Evolutionary conservation across 2,888 invertebrate species (phyloP), one percentile per base, ranked within the genome.

Genomic region (Pseudoips prasinana): DNA sequence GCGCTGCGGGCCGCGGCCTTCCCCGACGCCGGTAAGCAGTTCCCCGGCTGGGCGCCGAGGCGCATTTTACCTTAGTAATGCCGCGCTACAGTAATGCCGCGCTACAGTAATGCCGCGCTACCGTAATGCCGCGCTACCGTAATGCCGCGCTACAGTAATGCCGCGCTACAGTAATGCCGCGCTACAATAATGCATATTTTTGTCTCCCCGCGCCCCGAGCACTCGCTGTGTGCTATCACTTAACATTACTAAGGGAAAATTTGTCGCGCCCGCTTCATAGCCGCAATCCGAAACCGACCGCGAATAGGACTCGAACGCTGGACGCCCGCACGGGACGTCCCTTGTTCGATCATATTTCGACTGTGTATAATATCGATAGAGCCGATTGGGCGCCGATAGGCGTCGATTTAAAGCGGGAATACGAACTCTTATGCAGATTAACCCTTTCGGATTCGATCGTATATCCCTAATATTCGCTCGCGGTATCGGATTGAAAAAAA

Each of bases 191-290:
- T 85, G 85, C 86, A 84, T 86, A 84, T 85, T 83, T 81, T 82
- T 67, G 72, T 78, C 82, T 80, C 78, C 54, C 31, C 45, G 22
- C 56, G 51, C 39, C 40, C 46, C 49, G 53, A 53, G 49, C 54
- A 51, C 45, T 57, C 43, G 39, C 44, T 43, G 37, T 56, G 52
- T 51, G 44, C 57, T 46, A 47, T 64, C 65, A 61, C 64, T 58
- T 70, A 64, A 79, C 85, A 86, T 86, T 88, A 87, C 87, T 87
- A 87, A 88, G 87, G 87, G 82, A 83, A 87, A 85, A 81, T 79
- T 44, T 66, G 73, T 73, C 78, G 75, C 77, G 79, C 67, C 66
- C 78, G 74, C 78, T 74, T 72, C 58, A 29, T 46, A 48, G 38
- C 44, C 37, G 43, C 68, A 60, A 58, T 59, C 69, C 76, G 76